These are phyloP conservation scores for Bombus haemorrhoidalis DNA, from an alignment of 1,140 invertebrate species.

Conservation along the genomic window DNA sequence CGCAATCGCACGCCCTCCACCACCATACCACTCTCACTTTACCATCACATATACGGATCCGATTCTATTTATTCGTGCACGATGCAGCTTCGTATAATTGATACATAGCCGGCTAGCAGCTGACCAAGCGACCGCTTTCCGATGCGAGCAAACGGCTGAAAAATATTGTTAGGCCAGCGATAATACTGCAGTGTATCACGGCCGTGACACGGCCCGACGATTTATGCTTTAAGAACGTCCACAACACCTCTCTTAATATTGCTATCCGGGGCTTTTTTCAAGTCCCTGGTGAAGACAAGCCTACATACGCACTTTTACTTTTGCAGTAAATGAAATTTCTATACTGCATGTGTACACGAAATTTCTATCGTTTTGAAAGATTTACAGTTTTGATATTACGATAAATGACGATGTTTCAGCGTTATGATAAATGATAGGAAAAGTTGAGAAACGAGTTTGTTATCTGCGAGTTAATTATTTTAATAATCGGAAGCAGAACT, in stretches of 20 bases:
- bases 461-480: too few species aligned
- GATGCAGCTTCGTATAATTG: conserved; percentile 55
- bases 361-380: too few species aligned
- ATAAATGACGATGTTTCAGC: too few species aligned
- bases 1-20: conserved; percentile 32
- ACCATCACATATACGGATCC: not conserved
- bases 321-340: too few species aligned
- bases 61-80: conserved; percentile 53
- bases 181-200: conserved; percentile 56
- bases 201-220: conserved; percentile 32
- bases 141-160: conserved; percentile 18
- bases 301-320: not conserved
- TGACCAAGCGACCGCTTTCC: conserved; percentile 54
- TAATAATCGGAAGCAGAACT: too few species aligned
- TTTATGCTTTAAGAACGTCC: conserved; percentile 53
- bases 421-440: too few species aligned
- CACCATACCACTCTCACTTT: not conserved
- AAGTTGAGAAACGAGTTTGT: too few species aligned
- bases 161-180: conserved; percentile 51
- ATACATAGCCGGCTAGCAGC: conserved; percentile 45
- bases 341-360: too few species aligned
- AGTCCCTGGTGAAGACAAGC: not conserved
- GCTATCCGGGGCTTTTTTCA: not conserved
- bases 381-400: too few species aligned
- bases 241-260: conserved; percentile 52